phyloP scores from a whole-genome alignment of 2,113 vertebrate species.

The Gnathochromis pfefferi region DNA sequence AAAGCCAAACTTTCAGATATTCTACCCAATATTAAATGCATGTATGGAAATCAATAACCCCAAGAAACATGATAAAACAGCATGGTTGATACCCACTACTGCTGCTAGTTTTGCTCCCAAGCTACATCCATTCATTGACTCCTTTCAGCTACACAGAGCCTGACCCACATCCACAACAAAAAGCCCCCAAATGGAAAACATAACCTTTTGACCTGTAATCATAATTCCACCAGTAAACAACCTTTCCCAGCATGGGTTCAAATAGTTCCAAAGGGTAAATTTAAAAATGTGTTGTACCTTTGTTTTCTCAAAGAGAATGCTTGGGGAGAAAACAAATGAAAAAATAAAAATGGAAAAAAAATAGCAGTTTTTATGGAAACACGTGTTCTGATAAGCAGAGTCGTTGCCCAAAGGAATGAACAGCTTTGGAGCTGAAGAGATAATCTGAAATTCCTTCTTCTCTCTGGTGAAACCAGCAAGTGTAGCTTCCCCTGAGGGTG shows the following conservation, averaged over 20 bases:
- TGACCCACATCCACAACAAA: neutral
- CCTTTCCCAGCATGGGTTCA: neutral
- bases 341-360: neutral
- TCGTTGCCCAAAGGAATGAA: slow-evolving; percentile 40
- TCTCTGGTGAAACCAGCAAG: slow-evolving; percentile 20
- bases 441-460: slow-evolving; percentile 23
- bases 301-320: neutral
- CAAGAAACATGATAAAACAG: neutral
- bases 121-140: neutral
- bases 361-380: slow-evolving; percentile 52
- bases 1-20: neutral
- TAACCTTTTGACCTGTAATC: neutral
- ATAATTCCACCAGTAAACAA: neutral
- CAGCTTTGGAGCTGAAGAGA: slow-evolving; percentile 35
- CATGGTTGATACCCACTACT: neutral
- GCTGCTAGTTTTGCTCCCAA: neutral
- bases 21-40: neutral
- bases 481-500: neutral
- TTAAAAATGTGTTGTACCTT: neutral
- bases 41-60: neutral
- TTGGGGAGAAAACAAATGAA: neutral
- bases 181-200: neutral
- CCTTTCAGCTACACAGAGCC: neutral
- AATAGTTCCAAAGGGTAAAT: slow-evolving; percentile 4
- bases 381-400: slow-evolving; percentile 49